phyloP scores from a whole-genome alignment of 2,797 vertebrate genomes.

The Clamator glandarius region DNA sequence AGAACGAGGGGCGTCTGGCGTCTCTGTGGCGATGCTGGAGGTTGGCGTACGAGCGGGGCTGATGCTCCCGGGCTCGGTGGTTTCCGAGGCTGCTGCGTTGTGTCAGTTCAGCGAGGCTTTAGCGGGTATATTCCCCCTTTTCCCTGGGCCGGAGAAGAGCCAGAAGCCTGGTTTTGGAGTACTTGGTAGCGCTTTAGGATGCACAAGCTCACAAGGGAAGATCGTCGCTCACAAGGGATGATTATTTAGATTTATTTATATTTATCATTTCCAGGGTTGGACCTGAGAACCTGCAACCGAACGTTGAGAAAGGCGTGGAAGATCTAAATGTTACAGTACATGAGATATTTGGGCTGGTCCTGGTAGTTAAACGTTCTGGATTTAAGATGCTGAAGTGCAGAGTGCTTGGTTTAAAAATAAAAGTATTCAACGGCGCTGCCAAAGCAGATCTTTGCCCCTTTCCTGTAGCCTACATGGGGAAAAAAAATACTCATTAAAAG shows the following conservation, averaged over 20 bases:
- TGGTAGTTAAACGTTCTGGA: neutral
- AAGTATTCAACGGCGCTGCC: fast-evolving
- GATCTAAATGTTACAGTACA: no score
- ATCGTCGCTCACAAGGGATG: neutral
- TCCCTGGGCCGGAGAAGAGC: no score
- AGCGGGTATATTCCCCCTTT: no score
- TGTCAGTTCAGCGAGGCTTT: no score
- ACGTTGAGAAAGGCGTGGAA: neutral
- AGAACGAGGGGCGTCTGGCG: no score
- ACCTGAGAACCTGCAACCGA: neutral
- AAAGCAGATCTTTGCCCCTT: neutral
- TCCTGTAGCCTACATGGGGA: neutral
- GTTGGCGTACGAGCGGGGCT: no score
- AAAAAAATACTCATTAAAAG: neutral
- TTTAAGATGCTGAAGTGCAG: neutral
- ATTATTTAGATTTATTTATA: neutral
- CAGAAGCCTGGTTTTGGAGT: neutral
- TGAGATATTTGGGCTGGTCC: neutral
- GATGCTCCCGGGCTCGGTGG: no score
- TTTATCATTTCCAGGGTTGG: neutral
- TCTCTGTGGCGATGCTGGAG: no score
- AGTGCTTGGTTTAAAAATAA: neutral
- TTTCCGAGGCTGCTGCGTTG: no score
- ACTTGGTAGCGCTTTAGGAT: neutral
- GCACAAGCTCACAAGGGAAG: no score